A percentile compares a stretch with the other conserved stretches of the same genome.
These are phyloP conservation scores for Luperina nickerlii DNA, from an alignment of 2,888 invertebrate genomes.

Conservation along the genomic window DNA sequence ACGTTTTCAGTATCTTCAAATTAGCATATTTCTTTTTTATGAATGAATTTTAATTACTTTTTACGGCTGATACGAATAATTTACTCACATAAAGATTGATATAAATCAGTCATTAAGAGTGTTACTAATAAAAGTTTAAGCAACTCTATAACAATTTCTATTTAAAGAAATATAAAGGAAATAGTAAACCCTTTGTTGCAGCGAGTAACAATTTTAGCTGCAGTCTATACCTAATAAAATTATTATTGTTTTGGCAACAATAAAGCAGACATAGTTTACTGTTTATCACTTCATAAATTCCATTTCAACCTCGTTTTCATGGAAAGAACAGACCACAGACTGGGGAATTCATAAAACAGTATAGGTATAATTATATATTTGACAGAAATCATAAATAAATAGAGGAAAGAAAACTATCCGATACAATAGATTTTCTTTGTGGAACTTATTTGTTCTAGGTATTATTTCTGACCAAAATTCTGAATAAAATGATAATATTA, in stretches of 20 bases:
- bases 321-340: conserved; percentile 10
- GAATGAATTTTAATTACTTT: not conserved
- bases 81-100: not conserved
- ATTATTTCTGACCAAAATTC: too few species aligned
- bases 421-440: not conserved
- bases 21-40: not conserved
- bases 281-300: conserved; percentile 10
- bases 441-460: not conserved
- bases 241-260: not conserved
- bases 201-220: not conserved
- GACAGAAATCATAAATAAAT: not conserved
- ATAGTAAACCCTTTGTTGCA: not conserved
- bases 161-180: not conserved
- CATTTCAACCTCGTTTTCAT: not conserved
- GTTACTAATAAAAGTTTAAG: too few species aligned
- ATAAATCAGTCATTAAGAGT: too few species aligned
- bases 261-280: conserved; percentile 9
- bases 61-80: not conserved
- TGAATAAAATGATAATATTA: too few species aligned
- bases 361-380: too few species aligned
- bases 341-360: not conserved
- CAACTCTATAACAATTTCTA: not conserved
- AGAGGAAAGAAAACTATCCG: not conserved
- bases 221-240: not conserved
- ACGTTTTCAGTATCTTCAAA: not conserved